Conservation (phyloP, 2,113 vertebrate species). For the Alethe diademata region DNA sequence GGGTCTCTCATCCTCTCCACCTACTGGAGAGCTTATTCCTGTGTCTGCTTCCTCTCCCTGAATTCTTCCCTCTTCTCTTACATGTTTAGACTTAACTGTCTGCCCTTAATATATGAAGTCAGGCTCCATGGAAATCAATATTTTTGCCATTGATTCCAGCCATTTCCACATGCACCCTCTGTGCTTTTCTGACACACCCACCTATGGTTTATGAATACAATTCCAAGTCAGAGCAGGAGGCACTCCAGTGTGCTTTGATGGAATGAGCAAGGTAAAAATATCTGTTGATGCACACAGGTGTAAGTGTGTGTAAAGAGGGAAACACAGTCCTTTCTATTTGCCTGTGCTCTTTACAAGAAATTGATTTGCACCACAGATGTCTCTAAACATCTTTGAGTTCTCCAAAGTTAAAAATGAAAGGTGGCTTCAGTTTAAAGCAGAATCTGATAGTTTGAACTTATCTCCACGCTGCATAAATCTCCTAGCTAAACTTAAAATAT, state of each 20-base stretch:
- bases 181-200: not conserved
- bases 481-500: not conserved
- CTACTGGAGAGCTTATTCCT: not conserved
- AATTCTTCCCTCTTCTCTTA: not conserved
- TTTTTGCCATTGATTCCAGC: not conserved
- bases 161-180: not conserved
- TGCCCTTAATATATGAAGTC: not conserved
- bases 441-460: not conserved
- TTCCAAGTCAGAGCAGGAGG: not conserved
- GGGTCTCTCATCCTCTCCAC: rapidly evolving
- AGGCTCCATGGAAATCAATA: not conserved
- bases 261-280: not conserved
- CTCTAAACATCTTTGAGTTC: not conserved
- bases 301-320: not conserved
- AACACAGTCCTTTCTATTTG: not conserved
- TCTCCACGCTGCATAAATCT: not conserved
- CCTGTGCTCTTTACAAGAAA: not conserved
- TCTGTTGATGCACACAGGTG: rapidly evolving
- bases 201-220: not conserved
- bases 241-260: not conserved
- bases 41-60: rapidly evolving
- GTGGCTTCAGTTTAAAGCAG: not conserved
- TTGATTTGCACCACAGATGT: not conserved
- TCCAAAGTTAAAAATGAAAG: not conserved
- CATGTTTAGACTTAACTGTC: not conserved